Conservation (phyloP, 2,797 vertebrate genomes). For the Sebastes flavidus region DNA sequence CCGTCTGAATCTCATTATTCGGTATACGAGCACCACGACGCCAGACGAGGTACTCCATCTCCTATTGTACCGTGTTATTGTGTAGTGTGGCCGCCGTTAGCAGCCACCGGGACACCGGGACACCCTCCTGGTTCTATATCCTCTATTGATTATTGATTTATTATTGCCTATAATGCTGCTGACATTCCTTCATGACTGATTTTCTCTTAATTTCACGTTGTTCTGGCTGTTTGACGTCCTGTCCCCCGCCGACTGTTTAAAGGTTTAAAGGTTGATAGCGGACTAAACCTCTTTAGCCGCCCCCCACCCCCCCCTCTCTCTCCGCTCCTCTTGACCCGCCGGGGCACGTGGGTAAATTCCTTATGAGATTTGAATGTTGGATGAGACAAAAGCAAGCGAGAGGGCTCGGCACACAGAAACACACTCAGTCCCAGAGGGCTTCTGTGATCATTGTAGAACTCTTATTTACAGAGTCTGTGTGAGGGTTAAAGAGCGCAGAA, state of each 20-base stretch:
- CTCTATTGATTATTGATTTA: not conserved
- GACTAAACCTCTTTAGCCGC: conserved; percentile 10
- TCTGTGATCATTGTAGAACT: not conserved
- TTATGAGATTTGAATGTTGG: conserved; percentile 50
- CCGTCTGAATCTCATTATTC: not conserved
- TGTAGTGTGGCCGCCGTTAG: not conserved
- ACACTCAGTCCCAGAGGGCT: not conserved
- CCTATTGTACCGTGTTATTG: not conserved
- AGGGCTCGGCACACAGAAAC: not conserved
- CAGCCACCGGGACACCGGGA: not conserved
- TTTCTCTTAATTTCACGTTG: not conserved
- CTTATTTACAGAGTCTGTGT: conserved; percentile 19
- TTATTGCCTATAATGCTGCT: not conserved
- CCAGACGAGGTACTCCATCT: not conserved
- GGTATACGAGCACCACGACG: not conserved
- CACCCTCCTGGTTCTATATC: not conserved
- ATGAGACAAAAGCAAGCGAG: conserved; percentile 50
- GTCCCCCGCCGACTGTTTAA: not conserved
- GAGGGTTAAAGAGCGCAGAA: not conserved
- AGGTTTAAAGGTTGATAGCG: not conserved
- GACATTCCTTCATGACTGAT: not conserved
- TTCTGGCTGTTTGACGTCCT: not conserved
- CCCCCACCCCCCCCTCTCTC: too few relatives aligned
- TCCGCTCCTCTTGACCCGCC: not conserved
- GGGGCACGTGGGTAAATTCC: conserved; percentile 65